Base-by-base conservation (phyloP, 2,113 vertebrate genomes). In the Oreocharis arfaki region DNA sequence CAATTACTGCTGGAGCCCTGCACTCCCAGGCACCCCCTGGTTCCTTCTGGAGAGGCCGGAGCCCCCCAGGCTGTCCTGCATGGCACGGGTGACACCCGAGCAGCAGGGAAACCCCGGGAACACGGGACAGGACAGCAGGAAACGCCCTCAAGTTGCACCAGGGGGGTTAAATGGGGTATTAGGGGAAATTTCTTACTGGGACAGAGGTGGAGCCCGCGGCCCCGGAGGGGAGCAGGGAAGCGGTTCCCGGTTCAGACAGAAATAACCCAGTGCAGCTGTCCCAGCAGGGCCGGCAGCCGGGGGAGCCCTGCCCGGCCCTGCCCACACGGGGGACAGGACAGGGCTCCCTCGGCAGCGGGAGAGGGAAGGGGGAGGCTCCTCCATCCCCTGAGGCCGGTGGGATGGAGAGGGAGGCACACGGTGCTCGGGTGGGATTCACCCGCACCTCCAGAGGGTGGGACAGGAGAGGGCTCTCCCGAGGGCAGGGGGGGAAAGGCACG, bases 401-500 rank as follows among this genome's bases (percentile, higher is more conserved):
- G 22, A 26, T 1, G 11, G 52, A 57, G n/a, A 30, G 13, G 30
- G 61, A 56, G 44, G 42, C 46, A 28, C 37, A 0, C 2, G 23
- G 33, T n/a, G 77, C 80, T 41, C 59, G 16, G 30, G 33, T 16
- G 67, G 75, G 76, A 46, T 20, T 9, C n/a, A 18, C 2, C 21
- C 16, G 53, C 33, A 5, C 14, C 44, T 63, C 35, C 50, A 26
- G 61, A 46, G 46, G 24, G 3, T 53, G 76, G 18, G 22, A 28
- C 12, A 21, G 33, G 16, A 53, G 8, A 44, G 14, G 8, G 35
- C 24, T 55, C 50, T 32, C 30, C 85, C 52, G 23, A 44, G 33
- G 37, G 44, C 27, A 39, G 5, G 0, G 0, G 7, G 3, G 0
- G 7, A 14, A 37, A 26, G 75, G 7, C 39, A 20, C 1, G 3